phyloP scores from a whole-genome alignment of 2,888 invertebrate genomes.

The Caenorhabditis auriculariae region DNA sequence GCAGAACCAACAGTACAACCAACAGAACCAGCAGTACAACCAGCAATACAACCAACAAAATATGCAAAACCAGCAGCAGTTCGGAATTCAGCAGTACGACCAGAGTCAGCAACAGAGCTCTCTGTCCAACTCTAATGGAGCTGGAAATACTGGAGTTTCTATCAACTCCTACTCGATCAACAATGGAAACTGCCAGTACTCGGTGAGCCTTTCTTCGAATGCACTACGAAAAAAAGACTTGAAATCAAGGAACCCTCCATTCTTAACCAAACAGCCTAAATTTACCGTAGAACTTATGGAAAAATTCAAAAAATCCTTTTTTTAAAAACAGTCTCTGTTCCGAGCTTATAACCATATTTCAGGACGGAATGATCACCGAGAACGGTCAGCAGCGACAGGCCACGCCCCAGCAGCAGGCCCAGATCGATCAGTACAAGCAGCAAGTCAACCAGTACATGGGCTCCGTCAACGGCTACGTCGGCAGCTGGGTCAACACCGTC shows the following conservation, averaged over 20 bases:
- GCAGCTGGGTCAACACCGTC: slow-evolving; percentile 38
- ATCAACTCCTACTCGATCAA: slow-evolving; percentile 39
- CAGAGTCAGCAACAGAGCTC: slow-evolving; percentile 16
- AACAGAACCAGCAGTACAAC: too few relatives aligned
- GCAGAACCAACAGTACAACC: slow-evolving; percentile 16
- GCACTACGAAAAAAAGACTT: background rate
- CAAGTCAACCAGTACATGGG: slow-evolving; percentile 38
- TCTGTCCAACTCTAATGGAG: slow-evolving; percentile 5
- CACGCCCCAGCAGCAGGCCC: slow-evolving; percentile 23
- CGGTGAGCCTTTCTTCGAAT: slow-evolving; percentile 1
- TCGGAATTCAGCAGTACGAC: too few relatives aligned
- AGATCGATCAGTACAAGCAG: slow-evolving; percentile 34
- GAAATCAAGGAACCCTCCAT: background rate
- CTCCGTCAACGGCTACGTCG: slow-evolving; percentile 38
- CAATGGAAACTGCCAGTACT: slow-evolving; percentile 42
- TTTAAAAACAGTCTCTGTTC: too few relatives aligned
- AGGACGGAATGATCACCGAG: slow-evolving; percentile 35
- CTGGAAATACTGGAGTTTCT: slow-evolving; percentile 26
- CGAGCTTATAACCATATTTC: too few relatives aligned
- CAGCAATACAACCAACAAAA: too few relatives aligned
- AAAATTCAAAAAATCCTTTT: background rate
- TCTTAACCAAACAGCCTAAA: background rate
- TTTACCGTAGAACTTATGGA: background rate
- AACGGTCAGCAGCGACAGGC: slow-evolving; percentile 39
- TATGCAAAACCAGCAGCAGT: too few relatives aligned